Conservation (phyloP, 2,113 vertebrate species). For the Cryptoleucopteryx plumbea region DNA sequence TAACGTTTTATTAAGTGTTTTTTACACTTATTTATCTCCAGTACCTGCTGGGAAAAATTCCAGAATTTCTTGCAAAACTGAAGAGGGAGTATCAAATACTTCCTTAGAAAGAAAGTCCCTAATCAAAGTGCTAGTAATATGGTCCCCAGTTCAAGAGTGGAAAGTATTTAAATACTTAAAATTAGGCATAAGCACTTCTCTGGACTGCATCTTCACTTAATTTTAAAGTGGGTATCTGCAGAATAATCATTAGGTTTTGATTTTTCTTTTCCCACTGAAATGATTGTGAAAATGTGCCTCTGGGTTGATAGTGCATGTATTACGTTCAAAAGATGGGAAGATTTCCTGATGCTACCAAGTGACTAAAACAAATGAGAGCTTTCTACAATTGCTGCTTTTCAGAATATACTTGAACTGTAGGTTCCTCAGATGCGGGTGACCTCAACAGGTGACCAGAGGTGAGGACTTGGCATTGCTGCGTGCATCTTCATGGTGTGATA, state of each 20-base stretch:
- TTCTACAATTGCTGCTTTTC: not conserved
- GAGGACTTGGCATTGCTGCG: accelerated
- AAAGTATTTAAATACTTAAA: not conserved
- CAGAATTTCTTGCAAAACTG: not conserved
- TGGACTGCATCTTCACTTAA: not conserved
- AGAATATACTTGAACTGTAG: not conserved
- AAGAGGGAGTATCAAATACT: not conserved
- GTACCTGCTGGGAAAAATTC: not conserved
- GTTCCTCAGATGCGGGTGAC: accelerated
- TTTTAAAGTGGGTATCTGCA: not conserved
- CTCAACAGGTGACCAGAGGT: not conserved
- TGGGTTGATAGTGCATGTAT: not conserved
- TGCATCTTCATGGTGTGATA: not conserved
- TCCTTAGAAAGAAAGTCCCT: not conserved
- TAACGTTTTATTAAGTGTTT: not conserved
- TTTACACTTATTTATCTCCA: not conserved
- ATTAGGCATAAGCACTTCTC: not conserved
- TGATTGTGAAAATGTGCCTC: not conserved
- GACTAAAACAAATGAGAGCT: not conserved
- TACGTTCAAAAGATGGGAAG: not conserved
- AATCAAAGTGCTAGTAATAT: not conserved
- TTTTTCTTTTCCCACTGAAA: not conserved
- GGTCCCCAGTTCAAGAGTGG: not conserved
- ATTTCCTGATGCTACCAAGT: not conserved
- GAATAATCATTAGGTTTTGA: not conserved